Percentiles rank a stretch among this genome's conserved stretches.
Evolutionary conservation across 1,140 invertebrate species (phyloP).

Genomic region (Trichonephila clavata): DNA sequence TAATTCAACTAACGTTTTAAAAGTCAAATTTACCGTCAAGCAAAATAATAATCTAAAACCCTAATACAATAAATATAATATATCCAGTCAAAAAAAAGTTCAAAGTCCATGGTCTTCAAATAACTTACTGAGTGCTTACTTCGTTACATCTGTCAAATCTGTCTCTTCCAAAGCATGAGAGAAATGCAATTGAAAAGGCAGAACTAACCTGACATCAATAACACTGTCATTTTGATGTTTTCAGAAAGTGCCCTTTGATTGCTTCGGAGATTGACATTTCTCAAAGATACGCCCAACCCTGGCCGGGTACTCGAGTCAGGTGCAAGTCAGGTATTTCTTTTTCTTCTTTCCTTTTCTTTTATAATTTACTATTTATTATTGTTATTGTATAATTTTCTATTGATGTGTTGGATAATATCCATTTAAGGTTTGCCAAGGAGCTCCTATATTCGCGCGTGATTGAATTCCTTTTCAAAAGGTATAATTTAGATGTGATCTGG

Average conservation of each 20-base stretch:
- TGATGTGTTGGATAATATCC: constrained; percentile 28
- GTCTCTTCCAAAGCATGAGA: constrained; percentile 26
- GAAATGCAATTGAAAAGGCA: constrained; percentile 5
- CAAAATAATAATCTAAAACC: not conserved
- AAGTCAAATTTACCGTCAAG: not conserved
- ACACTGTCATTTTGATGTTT: constrained; percentile 67
- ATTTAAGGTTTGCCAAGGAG: not conserved
- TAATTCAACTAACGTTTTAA: not conserved
- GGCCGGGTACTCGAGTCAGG: not conserved
- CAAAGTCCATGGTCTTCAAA: constrained; percentile 18
- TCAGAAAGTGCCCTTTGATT: constrained; percentile 47
- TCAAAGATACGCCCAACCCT: constrained; percentile 42
- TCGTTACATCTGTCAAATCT: constrained; percentile 63
- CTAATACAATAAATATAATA: not conserved
- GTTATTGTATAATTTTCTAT: constrained; percentile 20
- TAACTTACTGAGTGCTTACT: constrained; percentile 37
- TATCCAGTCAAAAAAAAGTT: not conserved
- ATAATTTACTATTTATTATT: not conserved
- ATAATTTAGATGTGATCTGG: no score
- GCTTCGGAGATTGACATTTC: constrained; percentile 56
- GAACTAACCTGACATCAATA: constrained; percentile 59
- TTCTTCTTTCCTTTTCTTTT: not conserved
- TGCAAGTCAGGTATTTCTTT: not conserved
- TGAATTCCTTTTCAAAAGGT: no score
- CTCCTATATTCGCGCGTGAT: not conserved